Base-by-base conservation (phyloP, 2,888 invertebrate genomes). In the Phortica okadai region DNA sequence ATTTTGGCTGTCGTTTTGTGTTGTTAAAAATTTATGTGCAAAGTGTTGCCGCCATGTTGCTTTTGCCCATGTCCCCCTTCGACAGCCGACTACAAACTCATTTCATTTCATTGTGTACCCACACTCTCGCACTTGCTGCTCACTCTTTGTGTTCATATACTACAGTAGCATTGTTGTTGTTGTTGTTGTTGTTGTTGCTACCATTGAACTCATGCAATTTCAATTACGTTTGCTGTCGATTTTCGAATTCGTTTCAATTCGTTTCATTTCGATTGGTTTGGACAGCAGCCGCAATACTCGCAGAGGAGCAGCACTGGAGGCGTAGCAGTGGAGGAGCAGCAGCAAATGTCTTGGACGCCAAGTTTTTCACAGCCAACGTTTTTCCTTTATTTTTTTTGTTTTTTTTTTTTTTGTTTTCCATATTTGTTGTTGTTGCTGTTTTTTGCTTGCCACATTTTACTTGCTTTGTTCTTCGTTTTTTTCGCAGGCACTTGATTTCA, bases 131-230 rank as follows among this genome's bases (percentile, higher is more conserved):
- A 16, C 42, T 16, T 5, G 14, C 62, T 42, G 73, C 74, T 74
- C 74, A 72, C 80, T 45, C 33, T 74, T 54, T 33, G 16, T 21
- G 6, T 25, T 33, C 3, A 56, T 56, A 56, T 56, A 56, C 56
- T 56, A 56, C 16, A 1, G 33, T 6, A n/a, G 44, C 56, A 5
- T 25, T 25, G 50, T 62, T 76, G 70, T 70, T 66, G 58, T 1
- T 45, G 56, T 21, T 21, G 14, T 25, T 25, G 50, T 62, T 76
- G 70, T 70, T 66, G 58, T 1, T 45, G 56, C 58, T 74, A 70
- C 74, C 76, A 86, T 86, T 88, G 88, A 84, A 87, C 84, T 88
- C 88, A 88, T 88, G 88, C 89, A 89, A 88, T 89, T 89, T 88
- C 88, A 88, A 88, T 88, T 88, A 88, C 85, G 86, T 86, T 87